Conservation (phyloP, 1,140 invertebrate genomes). For the Theocolax elegans region DNA sequence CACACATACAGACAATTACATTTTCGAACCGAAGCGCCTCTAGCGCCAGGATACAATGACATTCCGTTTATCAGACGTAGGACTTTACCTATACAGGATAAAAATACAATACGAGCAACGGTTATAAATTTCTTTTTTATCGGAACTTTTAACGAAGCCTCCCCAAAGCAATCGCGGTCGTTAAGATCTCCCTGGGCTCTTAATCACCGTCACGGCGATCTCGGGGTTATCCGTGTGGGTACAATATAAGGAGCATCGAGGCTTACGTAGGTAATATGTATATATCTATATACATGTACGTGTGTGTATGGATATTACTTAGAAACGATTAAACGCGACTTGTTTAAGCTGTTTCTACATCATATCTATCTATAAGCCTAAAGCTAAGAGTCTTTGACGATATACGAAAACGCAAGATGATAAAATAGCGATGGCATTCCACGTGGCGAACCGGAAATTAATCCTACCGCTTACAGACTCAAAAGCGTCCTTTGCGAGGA, state of each 20-base stretch:
- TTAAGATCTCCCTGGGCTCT: constrained; percentile 10
- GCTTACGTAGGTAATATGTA: no score
- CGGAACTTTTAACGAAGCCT: constrained; percentile 11
- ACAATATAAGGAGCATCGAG: background rate
- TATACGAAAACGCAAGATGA: no score
- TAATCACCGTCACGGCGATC: constrained; percentile 14
- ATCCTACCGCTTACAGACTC: background rate
- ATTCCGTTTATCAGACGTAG: no score
- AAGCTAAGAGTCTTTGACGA: background rate
- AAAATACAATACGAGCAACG: background rate
- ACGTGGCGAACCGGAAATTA: background rate
- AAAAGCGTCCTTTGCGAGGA: background rate
- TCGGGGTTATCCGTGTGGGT: background rate
- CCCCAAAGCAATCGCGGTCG: constrained; percentile 6
- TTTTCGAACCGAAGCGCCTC: no score
- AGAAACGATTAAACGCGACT: background rate
- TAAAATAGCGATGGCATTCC: no score
- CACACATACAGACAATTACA: no score
- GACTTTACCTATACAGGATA: no score
- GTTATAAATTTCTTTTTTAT: constrained; percentile 22
- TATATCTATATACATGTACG: no score
- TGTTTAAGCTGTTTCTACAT: background rate
- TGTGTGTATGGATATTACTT: no score
- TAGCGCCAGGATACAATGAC: no score
- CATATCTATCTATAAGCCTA: background rate